phyloP scores from a whole-genome alignment of 2,888 invertebrate species.

The Pristionchus entomophagus region DNA sequence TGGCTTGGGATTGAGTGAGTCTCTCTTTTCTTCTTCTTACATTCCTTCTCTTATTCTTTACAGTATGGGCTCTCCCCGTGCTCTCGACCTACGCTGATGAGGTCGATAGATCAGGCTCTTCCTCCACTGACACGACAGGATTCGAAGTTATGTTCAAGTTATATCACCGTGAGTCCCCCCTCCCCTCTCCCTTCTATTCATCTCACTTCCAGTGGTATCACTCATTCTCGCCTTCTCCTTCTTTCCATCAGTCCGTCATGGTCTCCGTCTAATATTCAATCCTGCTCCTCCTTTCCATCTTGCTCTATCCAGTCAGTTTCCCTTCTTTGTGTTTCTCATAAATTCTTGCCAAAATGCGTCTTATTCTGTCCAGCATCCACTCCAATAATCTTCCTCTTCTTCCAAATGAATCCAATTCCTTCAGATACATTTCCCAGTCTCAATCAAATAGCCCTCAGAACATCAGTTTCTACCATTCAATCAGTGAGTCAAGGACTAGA shows the following conservation, averaged over 20 bases:
- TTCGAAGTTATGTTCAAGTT: not conserved
- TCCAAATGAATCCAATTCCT: not conserved
- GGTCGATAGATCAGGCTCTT: not conserved
- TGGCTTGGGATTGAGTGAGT: constrained; percentile 22
- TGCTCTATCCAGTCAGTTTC: not conserved
- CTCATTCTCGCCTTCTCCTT: constrained; percentile 15
- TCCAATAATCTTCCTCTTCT: not conserved
- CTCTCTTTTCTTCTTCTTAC: not conserved
- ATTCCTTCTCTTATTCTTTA: not conserved
- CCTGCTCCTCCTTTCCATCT: constrained; percentile 28
- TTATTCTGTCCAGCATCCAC: no score
- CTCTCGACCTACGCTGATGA: not conserved
- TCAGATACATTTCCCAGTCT: not conserved
- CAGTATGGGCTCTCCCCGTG: constrained; percentile 17
- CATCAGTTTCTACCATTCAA: not conserved
- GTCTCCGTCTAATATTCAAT: constrained; percentile 18
- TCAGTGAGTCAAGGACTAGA: not conserved
- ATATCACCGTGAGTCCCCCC: not conserved
- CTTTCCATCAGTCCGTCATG: constrained; percentile 39
- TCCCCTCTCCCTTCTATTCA: no score
- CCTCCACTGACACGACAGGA: not conserved
- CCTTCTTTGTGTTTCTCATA: no score
- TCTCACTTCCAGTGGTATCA: not conserved
- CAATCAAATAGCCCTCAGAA: not conserved
- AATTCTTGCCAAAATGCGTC: no score